phyloP scores from a whole-genome alignment of 2,888 invertebrate species.

The Julus scanicus region DNA sequence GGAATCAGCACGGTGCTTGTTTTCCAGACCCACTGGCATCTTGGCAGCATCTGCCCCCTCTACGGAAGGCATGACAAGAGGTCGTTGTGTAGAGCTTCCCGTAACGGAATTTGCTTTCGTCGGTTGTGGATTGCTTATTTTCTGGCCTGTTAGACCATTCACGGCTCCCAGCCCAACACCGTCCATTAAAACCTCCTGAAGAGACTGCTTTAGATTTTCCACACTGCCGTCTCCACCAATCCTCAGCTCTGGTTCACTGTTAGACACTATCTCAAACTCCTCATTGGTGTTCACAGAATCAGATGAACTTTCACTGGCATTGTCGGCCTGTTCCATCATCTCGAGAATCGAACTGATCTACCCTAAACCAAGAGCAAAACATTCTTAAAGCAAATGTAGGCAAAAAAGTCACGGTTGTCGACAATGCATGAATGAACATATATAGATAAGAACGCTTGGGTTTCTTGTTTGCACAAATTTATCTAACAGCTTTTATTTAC shows the following conservation, averaged over 20 bases:
- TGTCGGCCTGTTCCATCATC: constrained; percentile 53
- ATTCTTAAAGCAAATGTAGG: background rate
- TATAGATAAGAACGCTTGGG: background rate
- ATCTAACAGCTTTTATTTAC: background rate
- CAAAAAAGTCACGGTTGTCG: background rate
- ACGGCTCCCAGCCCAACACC: background rate
- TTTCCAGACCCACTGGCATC: constrained; percentile 53
- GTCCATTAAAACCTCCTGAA: constrained; percentile 70
- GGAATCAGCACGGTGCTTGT: constrained; percentile 55
- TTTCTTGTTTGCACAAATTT: background rate
- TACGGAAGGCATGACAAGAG: background rate
- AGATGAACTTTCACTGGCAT: constrained; percentile 69
- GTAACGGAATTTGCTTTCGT: background rate
- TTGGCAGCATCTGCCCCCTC: background rate
- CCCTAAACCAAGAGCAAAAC: background rate
- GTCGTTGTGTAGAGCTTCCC: background rate
- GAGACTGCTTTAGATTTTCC: constrained; percentile 73
- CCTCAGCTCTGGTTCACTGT: constrained; percentile 71
- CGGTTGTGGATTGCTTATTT: background rate
- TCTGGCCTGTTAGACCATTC: background rate
- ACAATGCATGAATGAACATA: background rate
- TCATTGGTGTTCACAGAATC: constrained; percentile 77
- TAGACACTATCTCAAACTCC: constrained; percentile 76
- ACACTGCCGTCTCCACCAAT: constrained; percentile 75
- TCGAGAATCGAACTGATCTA: background rate